Percentiles rank a stretch among this genome's conserved stretches.
These are phyloP conservation scores for Coremacera marginata DNA, from an alignment of 2,888 invertebrate genomes.

Conservation along the genomic window DNA sequence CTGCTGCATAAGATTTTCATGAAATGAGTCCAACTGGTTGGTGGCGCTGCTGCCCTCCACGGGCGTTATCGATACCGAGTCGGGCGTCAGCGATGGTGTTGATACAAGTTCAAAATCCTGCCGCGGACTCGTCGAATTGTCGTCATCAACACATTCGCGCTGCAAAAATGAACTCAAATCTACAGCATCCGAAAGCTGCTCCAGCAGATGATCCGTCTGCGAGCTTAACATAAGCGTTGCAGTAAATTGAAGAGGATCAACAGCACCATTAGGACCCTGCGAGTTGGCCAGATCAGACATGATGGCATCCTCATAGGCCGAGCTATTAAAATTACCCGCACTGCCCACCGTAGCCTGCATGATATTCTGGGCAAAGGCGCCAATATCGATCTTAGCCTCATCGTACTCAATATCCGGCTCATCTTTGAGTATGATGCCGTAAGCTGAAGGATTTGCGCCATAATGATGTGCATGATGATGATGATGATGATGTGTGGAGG, in stretches of 20 bases:
- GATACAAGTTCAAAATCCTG: slow-evolving; percentile 79
- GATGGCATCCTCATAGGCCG: slow-evolving; percentile 82
- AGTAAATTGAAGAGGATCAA: slow-evolving; percentile 86
- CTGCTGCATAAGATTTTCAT: slow-evolving; percentile 77
- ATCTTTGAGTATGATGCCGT: slow-evolving; percentile 83
- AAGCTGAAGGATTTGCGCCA: slow-evolving; percentile 78
- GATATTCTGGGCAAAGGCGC: slow-evolving; percentile 65
- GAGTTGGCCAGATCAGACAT: slow-evolving; percentile 81
- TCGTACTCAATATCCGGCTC: slow-evolving; percentile 84
- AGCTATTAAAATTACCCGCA: slow-evolving; percentile 68
- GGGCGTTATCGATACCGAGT: slow-evolving; percentile 71
- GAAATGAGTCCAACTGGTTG: slow-evolving; percentile 78
- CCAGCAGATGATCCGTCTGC: slow-evolving; percentile 80
- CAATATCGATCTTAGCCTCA: slow-evolving; percentile 78
- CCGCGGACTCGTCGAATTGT: slow-evolving; percentile 70
- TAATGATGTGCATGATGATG: slow-evolving; percentile 57
- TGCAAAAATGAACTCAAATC: slow-evolving; percentile 83
- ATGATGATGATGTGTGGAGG: slow-evolving; percentile 28
- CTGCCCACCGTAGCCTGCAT: slow-evolving; percentile 62
- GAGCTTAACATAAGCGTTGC: slow-evolving; percentile 85
- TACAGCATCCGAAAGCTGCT: slow-evolving; percentile 84
- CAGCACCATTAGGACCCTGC: slow-evolving; percentile 70
- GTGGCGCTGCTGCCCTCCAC: slow-evolving; percentile 68
- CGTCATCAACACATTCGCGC: slow-evolving; percentile 73
- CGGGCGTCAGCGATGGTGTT: slow-evolving; percentile 79